Evolutionary conservation across 2,797 vertebrate species (phyloP).

Genomic region (Apogon hyalosoma): DNA sequence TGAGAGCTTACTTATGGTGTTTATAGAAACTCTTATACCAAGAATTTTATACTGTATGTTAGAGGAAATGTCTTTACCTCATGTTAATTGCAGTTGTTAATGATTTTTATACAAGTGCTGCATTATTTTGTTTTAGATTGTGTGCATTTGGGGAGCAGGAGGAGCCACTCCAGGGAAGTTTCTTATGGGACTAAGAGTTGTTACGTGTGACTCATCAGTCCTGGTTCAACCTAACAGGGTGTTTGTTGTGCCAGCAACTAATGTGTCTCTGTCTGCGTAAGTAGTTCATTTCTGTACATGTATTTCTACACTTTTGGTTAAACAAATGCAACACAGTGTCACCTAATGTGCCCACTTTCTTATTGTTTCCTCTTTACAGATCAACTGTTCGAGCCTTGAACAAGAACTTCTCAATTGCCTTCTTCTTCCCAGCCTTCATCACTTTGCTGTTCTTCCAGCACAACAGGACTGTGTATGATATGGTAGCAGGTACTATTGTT

Average conservation of each 20-base stretch:
- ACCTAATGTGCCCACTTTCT: background rate
- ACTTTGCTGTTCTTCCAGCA: constrained; percentile 98
- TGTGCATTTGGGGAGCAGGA: constrained; percentile 98
- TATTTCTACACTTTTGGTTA: background rate
- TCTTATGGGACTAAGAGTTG: constrained; percentile 93
- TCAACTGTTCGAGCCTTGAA: constrained; percentile 96
- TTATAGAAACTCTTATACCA: background rate
- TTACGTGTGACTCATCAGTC: constrained; percentile 94
- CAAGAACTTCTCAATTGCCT: constrained; percentile 99
- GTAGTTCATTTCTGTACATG: constrained; percentile 59
- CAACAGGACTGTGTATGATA: constrained; percentile 98
- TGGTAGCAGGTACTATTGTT: constrained; percentile 98
- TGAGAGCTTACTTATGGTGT: constrained; percentile 60
- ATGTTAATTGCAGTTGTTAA: background rate
- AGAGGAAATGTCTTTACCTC: background rate
- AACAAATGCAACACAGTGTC: background rate
- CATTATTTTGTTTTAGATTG: constrained; percentile 84
- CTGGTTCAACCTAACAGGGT: constrained; percentile 94
- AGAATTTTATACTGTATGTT: background rate
- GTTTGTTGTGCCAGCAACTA: constrained; percentile 93
- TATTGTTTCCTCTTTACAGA: constrained; percentile 75
- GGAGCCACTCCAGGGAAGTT: constrained; percentile 98
- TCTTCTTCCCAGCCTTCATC: constrained; percentile 98
- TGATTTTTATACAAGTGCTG: background rate
- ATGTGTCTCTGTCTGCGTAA: constrained; percentile 97